These are phyloP conservation scores for Monomorium pharaonis DNA, from an alignment of 1,140 invertebrate genomes.

Conservation along the genomic window DNA sequence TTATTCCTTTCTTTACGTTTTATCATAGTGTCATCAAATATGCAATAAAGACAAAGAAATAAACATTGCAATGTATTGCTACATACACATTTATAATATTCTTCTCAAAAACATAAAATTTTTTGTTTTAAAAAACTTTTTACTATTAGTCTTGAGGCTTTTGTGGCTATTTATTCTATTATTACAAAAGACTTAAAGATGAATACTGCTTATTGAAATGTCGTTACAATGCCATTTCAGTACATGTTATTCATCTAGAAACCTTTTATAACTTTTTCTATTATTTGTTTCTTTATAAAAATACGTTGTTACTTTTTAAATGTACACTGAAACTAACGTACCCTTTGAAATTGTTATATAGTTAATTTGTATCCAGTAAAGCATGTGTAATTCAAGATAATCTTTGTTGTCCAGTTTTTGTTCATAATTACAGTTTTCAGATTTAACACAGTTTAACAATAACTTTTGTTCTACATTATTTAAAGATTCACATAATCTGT, in stretches of 20 bases:
- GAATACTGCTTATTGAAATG: no score
- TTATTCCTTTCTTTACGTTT: no score
- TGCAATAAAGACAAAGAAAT: no score
- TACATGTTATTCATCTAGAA: no score
- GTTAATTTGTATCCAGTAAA: constrained; percentile 70
- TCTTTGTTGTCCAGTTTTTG: constrained; percentile 26
- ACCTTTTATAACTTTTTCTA: not conserved
- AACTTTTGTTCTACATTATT: constrained; percentile 9
- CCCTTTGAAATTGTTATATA: constrained; percentile 68
- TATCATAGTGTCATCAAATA: no score
- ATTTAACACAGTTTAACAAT: constrained; percentile 56
- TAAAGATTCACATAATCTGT: constrained; percentile 68
- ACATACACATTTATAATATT: not conserved
- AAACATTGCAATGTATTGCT: no score
- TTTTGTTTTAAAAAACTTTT: not conserved
- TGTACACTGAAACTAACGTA: constrained; percentile 38
- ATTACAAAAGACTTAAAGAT: no score
- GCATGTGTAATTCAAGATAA: constrained; percentile 72
- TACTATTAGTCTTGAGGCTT: not conserved
- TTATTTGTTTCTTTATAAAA: not conserved
- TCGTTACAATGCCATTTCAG: no score
- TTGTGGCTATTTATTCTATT: no score
- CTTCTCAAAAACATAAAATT: not conserved
- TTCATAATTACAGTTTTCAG: constrained; percentile 45
- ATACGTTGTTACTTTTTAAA: not conserved